Conservation (phyloP, 2,113 vertebrate species). For the Alexandromys fortis region DNA sequence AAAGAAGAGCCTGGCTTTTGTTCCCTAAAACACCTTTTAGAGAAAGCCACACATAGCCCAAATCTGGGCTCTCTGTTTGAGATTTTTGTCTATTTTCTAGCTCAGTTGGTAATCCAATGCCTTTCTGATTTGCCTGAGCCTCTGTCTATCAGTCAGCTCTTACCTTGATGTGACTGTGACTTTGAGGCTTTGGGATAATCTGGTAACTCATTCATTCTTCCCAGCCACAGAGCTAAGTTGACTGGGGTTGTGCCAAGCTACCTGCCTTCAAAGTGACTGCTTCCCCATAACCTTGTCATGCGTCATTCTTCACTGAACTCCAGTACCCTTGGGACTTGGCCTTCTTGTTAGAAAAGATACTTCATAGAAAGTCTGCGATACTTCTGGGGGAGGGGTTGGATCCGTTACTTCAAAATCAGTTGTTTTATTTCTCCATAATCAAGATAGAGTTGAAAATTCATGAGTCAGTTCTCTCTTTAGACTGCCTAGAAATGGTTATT, state of each 20-base stretch:
- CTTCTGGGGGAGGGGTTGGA: background rate
- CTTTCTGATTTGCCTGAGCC: background rate
- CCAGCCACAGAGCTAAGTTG: background rate
- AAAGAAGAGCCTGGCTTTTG: background rate
- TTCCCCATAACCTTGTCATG: background rate
- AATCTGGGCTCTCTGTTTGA: background rate
- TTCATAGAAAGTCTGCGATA: background rate
- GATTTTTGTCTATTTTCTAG: background rate
- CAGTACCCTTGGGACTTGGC: background rate
- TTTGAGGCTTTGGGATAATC: background rate
- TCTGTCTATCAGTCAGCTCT: background rate
- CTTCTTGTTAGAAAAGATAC: background rate
- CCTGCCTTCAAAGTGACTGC: background rate
- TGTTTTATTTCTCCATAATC: background rate
- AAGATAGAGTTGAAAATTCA: conserved; percentile 36
- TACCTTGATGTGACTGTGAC: background rate
- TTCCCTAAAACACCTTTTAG: background rate
- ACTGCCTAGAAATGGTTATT: conserved; percentile 5
- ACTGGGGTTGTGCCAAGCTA: background rate
- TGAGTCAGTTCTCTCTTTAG: background rate
- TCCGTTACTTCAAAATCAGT: background rate
- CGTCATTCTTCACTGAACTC: background rate
- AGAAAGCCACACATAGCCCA: background rate
- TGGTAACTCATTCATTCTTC: background rate
- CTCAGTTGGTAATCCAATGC: background rate